Base-by-base conservation (phyloP, 2,113 vertebrate species). In the Lamprologus tigripictilis region DNA sequence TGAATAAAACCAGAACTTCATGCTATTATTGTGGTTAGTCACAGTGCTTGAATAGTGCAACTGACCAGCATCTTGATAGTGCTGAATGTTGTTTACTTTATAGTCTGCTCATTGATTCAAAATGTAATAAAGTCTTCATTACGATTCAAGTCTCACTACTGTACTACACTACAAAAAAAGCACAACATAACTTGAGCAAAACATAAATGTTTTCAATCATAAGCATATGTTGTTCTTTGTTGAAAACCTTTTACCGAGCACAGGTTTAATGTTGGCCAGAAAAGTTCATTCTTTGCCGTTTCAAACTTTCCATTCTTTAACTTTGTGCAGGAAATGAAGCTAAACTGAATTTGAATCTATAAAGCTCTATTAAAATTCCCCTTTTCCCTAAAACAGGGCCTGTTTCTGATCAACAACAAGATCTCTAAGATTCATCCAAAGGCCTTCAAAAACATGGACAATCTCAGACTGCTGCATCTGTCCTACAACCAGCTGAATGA, bases 361-460 rank as follows among this genome's bases (percentile, higher is more conserved):
- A 19, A 13, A 16, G 4, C 35, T 86, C 42, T 45, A 53, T 26
- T 61, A 8, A 13, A 10, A 51, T 83, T 19, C 7, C 35, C 9
- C 6, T 23, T 79, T 21, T 82, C 17, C 79, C 86, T 47, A 63
- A 86, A 31, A 76, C 79, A 99, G 99, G 98, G 97, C 68, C 91
- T 99, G 94, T 98, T 98, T 92, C 95, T 99, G 89, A 98, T 99
- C 94, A 99, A 99, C 95, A 99, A 99, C 86, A 97, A 97, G 95
- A 96, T 99, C 91, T 93, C 96, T 17, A 99, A 98, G 96, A 97
- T 99, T 80, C 98, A 99, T 8, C 98, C 98, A 6, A 98, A 98
- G 93, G 98, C 99, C 19, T 99, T 99, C 94, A 95, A 95, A 83
- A 92, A 97, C 89, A 97, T 97, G 92, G 97, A 97, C 68, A 96